Conservation (phyloP, 1,140 invertebrate species). For the Zaprionus africanus region DNA sequence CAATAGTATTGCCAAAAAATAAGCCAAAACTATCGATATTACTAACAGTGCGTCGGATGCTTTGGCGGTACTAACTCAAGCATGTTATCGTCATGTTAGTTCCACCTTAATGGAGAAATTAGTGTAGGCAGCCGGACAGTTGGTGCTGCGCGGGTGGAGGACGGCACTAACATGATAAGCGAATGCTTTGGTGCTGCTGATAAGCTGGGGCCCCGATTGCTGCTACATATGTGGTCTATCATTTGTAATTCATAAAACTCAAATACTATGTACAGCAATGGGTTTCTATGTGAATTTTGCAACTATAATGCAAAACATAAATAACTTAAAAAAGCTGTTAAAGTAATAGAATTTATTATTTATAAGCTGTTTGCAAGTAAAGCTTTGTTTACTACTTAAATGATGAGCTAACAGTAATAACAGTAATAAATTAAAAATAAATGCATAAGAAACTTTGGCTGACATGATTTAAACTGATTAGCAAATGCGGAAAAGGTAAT, state of each 20-base stretch:
- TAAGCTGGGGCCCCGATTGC: slow-evolving; percentile 32
- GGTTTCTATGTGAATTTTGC: neutral
- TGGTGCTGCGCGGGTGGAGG: neutral
- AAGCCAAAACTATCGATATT: neutral
- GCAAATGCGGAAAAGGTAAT: neutral
- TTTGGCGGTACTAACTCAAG: neutral
- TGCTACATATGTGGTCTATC: slow-evolving; percentile 26
- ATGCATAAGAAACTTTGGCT: neutral
- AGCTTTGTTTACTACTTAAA: neutral
- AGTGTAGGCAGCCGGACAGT: neutral
- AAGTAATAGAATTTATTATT: neutral
- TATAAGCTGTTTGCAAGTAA: neutral
- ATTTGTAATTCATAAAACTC: slow-evolving; percentile 39
- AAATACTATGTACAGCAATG: slow-evolving; percentile 3
- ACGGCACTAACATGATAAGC: slow-evolving; percentile 30
- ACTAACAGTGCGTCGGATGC: neutral
- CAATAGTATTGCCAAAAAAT: no score
- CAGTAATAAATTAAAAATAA: neutral
- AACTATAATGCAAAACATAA: neutral
- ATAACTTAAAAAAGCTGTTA: neutral
- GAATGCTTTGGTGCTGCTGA: slow-evolving; percentile 28
- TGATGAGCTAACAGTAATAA: neutral
- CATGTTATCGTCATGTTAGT: slow-evolving; percentile 1
- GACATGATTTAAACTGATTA: neutral
- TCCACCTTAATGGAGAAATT: slow-evolving; percentile 7